These are phyloP conservation scores for Latrodectus geometricus DNA, from an alignment of 1,140 invertebrate genomes.

Conservation along the genomic window DNA sequence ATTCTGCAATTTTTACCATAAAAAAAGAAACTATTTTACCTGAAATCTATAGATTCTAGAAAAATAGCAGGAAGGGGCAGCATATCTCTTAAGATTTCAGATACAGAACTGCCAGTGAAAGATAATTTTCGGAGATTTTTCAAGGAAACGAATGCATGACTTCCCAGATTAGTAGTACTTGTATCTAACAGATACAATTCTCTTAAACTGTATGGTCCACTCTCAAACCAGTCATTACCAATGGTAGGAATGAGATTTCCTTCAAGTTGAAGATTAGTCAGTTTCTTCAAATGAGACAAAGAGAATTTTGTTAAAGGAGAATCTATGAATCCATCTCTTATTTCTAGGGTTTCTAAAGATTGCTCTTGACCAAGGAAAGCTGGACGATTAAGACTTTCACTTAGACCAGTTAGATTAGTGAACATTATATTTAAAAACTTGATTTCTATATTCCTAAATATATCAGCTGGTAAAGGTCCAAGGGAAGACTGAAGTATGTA, in stretches of 20 bases:
- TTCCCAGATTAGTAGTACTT: slow-evolving; percentile 9
- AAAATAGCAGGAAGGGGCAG: slow-evolving; percentile 13
- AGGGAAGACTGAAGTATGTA: slow-evolving; percentile 21
- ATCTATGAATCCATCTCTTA: slow-evolving; percentile 19
- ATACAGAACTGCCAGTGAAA: slow-evolving; percentile 24
- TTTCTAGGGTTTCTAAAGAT: slow-evolving; percentile 20
- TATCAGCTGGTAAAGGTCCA: slow-evolving; percentile 20
- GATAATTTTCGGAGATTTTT: neutral
- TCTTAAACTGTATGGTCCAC: slow-evolving; percentile 36
- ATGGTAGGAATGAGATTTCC: slow-evolving; percentile 32
- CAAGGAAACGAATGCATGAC: slow-evolving; percentile 38
- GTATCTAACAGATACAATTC: slow-evolving; percentile 30
- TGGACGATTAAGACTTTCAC: slow-evolving; percentile 10
- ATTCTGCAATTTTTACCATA: no score
- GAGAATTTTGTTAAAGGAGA: slow-evolving; percentile 21
- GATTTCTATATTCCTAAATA: slow-evolving; percentile 19
- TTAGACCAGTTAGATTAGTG: slow-evolving; percentile 27
- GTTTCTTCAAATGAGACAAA: slow-evolving; percentile 47
- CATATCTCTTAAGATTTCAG: slow-evolving; percentile 27
- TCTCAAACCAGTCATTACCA: slow-evolving; percentile 52
- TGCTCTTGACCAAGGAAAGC: slow-evolving; percentile 34
- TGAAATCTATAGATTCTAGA: slow-evolving; percentile 33
- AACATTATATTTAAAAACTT: slow-evolving; percentile 12
- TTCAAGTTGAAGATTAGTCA: slow-evolving; percentile 23
- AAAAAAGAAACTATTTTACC: neutral